phyloP scores from a whole-genome alignment of 2,113 vertebrate species.

The Sinosuthora webbiana region DNA sequence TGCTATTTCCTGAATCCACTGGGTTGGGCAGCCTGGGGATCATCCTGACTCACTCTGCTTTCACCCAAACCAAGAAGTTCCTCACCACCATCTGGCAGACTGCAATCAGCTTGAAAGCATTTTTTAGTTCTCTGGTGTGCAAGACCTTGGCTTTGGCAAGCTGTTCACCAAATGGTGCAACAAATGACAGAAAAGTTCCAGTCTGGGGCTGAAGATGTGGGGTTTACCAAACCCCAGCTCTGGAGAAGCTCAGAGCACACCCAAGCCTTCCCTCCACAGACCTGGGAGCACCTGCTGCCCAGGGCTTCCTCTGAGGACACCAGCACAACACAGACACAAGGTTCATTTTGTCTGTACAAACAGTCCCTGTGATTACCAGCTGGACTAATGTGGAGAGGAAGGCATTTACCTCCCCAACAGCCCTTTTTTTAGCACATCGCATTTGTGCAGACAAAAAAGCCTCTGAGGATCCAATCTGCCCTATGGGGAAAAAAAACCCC shows the following conservation, averaged over 20 bases:
- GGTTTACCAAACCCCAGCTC: background rate
- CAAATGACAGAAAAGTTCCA: background rate
- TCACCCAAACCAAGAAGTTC: background rate
- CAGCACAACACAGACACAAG: background rate
- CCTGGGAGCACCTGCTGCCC: background rate
- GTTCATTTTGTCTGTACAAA: background rate
- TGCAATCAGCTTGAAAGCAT: rapidly evolving
- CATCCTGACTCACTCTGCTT: background rate
- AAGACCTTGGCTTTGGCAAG: background rate
- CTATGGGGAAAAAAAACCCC: background rate
- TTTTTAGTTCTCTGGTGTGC: background rate
- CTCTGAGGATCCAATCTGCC: background rate
- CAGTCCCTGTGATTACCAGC: background rate
- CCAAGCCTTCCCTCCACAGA: background rate
- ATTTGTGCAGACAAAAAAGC: background rate
- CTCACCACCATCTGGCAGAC: background rate
- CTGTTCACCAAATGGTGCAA: background rate
- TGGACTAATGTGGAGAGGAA: background rate
- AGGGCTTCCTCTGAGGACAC: background rate
- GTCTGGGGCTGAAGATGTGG: background rate
- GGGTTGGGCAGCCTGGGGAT: background rate
- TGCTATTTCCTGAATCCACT: rapidly evolving
- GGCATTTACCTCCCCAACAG: background rate
- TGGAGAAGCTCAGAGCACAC: background rate
- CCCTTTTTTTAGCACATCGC: background rate